Conservation (phyloP, 2,888 invertebrate genomes). For the Ormyrus pomaceus region DNA sequence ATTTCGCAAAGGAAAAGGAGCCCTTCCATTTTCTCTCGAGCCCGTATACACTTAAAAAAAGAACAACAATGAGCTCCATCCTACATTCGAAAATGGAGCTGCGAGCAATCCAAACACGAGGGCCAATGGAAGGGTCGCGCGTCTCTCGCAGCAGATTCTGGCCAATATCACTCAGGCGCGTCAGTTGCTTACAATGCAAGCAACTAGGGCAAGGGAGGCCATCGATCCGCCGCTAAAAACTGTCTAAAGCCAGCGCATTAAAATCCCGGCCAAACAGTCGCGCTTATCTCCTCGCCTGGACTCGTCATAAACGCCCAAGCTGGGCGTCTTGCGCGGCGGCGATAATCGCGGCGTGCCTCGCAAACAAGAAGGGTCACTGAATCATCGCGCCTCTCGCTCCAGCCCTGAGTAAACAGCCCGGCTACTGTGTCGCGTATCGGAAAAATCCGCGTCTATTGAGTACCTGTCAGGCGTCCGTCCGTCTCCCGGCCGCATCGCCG, state of each 20-base stretch:
- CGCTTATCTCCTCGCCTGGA: conserved; percentile 16
- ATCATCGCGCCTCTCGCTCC: neutral
- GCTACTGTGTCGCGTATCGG: neutral
- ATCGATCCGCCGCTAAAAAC: conserved; percentile 48
- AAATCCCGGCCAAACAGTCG: conserved; percentile 43
- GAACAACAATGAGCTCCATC: conserved; percentile 8
- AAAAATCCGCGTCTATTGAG: conserved; percentile 19
- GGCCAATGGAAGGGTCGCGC: neutral
- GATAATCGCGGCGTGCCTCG: conserved; percentile 29
- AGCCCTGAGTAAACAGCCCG: conserved; percentile 20
- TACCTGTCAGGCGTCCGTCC: conserved; percentile 41
- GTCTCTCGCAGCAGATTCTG: neutral
- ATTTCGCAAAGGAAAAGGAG: too few species aligned
- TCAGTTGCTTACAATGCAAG: neutral
- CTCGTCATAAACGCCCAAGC: neutral
- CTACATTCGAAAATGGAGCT: neutral
- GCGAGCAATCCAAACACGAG: conserved; percentile 1
- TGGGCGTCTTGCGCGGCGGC: too few species aligned
- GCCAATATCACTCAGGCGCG: conserved; percentile 40
- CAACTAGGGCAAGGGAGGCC: conserved; percentile 11
- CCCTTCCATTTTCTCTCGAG: too few species aligned
- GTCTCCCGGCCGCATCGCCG: conserved; percentile 4
- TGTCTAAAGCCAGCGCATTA: conserved; percentile 31
- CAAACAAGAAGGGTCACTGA: conserved; percentile 5
- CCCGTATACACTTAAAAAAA: neutral